Evolutionary conservation across 2,797 vertebrate species (phyloP).

Genomic region (Cynopterus sphinx): DNA sequence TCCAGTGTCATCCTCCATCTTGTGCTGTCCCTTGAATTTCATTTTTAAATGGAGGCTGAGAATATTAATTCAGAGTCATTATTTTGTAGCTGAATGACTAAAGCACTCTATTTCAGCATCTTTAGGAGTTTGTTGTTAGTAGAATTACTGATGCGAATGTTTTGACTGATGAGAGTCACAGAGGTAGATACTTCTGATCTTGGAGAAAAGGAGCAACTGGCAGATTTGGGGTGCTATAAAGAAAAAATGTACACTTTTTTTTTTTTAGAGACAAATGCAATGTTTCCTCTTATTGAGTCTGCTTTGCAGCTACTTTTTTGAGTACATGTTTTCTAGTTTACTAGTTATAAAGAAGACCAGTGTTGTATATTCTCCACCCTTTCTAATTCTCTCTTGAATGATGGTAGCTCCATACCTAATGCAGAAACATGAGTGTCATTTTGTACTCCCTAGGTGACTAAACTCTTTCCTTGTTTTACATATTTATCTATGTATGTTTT

Average conservation of each 20-base stretch:
- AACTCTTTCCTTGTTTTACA: neutral
- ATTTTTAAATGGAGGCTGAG: neutral
- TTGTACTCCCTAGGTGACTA: neutral
- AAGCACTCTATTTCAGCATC: neutral
- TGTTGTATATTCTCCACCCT: neutral
- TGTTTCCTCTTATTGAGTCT: neutral
- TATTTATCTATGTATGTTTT: no score
- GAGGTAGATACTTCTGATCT: neutral
- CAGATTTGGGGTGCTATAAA: neutral
- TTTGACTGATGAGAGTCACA: neutral
- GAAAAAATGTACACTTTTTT: neutral
- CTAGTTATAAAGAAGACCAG: neutral
- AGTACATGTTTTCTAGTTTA: neutral
- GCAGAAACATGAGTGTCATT: neutral
- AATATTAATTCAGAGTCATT: slow-evolving; percentile 19
- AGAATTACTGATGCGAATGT: slow-evolving; percentile 33
- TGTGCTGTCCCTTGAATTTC: neutral
- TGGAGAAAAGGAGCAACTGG: neutral
- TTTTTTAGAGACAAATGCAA: neutral
- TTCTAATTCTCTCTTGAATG: neutral
- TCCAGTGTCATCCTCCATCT: neutral
- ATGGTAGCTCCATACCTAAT: neutral
- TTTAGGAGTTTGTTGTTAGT: neutral
- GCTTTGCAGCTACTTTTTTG: neutral
- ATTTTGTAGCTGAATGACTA: neutral